Conservation (phyloP, 2,888 invertebrate genomes). For the Rhamnusium bicolor region DNA sequence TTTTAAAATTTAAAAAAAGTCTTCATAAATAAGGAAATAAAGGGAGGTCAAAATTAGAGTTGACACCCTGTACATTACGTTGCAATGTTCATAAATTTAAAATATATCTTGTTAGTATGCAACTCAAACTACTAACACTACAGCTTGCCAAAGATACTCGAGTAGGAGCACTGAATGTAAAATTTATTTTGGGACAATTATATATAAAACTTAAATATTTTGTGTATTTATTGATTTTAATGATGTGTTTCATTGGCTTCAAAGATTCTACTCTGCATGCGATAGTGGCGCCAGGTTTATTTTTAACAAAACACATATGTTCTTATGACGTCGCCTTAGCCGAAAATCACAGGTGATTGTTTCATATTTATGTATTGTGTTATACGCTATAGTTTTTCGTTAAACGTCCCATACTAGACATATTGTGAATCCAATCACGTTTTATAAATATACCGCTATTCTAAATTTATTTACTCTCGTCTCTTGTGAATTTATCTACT, state of each 20-base stretch:
- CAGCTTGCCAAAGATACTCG: too few relatives aligned
- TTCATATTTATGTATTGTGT: conserved; percentile 53
- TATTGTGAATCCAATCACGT: not conserved
- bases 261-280: conserved; percentile 3
- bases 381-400: conserved; percentile 33
- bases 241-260: not conserved
- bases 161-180: not conserved
- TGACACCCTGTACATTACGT: too few relatives aligned
- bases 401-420: not conserved
- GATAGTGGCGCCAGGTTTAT: conserved; percentile 49
- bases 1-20: too few relatives aligned
- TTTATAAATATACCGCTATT: not conserved
- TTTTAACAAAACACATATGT: conserved; percentile 58
- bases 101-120: not conserved
- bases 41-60: too few relatives aligned
- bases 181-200: not conserved
- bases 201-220: not conserved
- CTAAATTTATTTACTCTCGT: not conserved
- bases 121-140: not conserved
- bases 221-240: not conserved
- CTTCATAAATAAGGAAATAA: too few relatives aligned
- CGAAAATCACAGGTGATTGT: conserved; percentile 61
- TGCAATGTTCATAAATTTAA: too few relatives aligned
- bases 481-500: too few relatives aligned
- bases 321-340: conserved; percentile 58